Conservation (phyloP, 2,797 vertebrate genomes). For the Zenarchopterus dispar region DNA sequence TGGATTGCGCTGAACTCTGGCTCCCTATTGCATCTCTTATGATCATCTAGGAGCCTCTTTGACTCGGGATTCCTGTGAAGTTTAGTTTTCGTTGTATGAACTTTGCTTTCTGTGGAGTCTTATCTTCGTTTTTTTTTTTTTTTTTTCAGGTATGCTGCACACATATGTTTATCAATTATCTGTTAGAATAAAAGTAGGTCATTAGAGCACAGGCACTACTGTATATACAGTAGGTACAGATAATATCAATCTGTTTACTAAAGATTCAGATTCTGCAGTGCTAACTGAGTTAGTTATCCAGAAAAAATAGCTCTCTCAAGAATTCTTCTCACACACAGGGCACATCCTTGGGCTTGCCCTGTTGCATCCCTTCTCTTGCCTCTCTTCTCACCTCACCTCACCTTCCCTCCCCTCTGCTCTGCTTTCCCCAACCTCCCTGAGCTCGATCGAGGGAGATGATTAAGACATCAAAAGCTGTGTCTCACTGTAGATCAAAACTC, state of each 20-base stretch:
- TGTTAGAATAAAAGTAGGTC: conserved; percentile 52
- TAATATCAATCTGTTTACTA: conserved; percentile 49
- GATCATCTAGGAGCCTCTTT: conserved; percentile 74
- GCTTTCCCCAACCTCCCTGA: conserved; percentile 68
- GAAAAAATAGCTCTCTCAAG: conserved; percentile 51
- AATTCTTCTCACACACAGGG: conserved; percentile 55
- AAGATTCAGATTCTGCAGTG: conserved; percentile 33
- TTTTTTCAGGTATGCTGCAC: conserved; percentile 59
- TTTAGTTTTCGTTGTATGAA: conserved; percentile 65
- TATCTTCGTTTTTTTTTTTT: conserved; percentile 35
- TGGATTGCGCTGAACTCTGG: conserved; percentile 81
- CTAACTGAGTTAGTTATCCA: conserved; percentile 55
- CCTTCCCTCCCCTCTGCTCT: conserved; percentile 35
- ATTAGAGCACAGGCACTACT: conserved; percentile 24
- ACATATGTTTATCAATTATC: conserved; percentile 68
- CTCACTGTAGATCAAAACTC: conserved; percentile 79
- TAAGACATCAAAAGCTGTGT: conserved; percentile 83
- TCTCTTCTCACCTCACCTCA: conserved; percentile 4
- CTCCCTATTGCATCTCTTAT: conserved; percentile 76
- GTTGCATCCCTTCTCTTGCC: conserved; percentile 47
- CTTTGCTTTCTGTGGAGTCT: conserved; percentile 55
- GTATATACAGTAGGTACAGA: conserved; percentile 31
- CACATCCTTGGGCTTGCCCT: conserved; percentile 67
- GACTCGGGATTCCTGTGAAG: conserved; percentile 76
- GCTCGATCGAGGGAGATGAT: conserved; percentile 80